These are phyloP conservation scores for Equus przewalskii DNA, from an alignment of 2,113 vertebrate genomes.

Conservation along the genomic window DNA sequence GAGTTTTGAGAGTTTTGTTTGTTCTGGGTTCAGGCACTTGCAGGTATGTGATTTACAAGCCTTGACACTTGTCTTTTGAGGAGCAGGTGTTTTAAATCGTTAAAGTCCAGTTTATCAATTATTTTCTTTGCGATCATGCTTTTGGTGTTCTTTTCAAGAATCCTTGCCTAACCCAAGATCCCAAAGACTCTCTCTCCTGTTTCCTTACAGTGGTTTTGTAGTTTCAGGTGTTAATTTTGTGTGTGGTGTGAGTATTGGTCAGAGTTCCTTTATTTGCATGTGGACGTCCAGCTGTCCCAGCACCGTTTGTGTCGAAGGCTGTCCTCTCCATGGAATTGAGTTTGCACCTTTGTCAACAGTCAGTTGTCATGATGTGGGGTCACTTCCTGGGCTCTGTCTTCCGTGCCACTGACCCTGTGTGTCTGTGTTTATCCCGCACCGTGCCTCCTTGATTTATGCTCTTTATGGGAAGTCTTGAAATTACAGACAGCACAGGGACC, in stretches of 20 bases:
- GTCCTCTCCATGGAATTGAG: rapidly evolving
- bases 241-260: background rate
- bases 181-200: background rate
- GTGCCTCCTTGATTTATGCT: too few relatives aligned
- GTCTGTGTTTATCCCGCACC: too few relatives aligned
- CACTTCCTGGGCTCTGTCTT: background rate
- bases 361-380: too few relatives aligned
- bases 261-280: background rate
- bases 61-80: background rate
- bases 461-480: too few relatives aligned
- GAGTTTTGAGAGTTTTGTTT: background rate
- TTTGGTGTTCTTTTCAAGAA: background rate
- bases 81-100: background rate
- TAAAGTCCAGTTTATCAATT: background rate
- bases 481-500: background rate
- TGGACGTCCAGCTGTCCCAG: background rate
- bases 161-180: background rate
- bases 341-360: background rate
- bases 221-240: background rate
- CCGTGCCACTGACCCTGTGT: background rate
- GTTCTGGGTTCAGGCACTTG: background rate
- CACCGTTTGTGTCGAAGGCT: background rate
- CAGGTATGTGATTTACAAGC: background rate
- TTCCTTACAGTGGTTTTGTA: background rate
- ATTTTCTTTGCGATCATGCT: background rate